Conservation (phyloP, 2,797 vertebrate genomes). For the Enteromius anoplus region DNA sequence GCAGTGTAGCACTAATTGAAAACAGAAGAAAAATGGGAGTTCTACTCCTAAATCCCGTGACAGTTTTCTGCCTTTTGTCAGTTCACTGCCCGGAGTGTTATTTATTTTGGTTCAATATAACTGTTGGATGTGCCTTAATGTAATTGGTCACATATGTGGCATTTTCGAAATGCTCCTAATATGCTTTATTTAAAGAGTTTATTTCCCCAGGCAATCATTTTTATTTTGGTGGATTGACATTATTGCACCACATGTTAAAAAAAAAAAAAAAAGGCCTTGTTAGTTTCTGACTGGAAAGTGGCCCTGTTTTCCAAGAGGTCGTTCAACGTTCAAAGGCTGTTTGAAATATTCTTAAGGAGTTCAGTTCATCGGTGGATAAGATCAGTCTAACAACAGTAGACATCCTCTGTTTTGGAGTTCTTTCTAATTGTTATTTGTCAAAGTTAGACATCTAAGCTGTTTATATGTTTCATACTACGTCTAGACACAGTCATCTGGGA, state of each 20-base stretch:
- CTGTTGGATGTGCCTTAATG: background rate
- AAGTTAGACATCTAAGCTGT: background rate
- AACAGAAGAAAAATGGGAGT: constrained; percentile 7
- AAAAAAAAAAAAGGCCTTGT: too few species aligned
- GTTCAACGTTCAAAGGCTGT: background rate
- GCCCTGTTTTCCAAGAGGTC: background rate
- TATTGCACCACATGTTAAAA: background rate
- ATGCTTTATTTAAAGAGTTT: constrained; percentile 1
- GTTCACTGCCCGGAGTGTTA: background rate
- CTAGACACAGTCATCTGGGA: constrained; percentile 42
- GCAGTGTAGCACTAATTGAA: background rate
- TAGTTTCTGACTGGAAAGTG: constrained; percentile 8
- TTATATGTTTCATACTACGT: constrained; percentile 2
- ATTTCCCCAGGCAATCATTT: background rate
- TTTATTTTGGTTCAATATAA: constrained; percentile 18
- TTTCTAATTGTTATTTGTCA: background rate
- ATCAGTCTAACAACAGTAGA: background rate
- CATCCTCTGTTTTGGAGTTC: background rate
- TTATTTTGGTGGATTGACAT: constrained; percentile 5
- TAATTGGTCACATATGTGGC: constrained; percentile 32
- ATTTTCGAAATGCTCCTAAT: background rate
- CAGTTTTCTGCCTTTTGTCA: background rate
- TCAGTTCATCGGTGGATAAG: background rate
- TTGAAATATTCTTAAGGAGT: background rate
- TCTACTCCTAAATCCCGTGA: constrained; percentile 11